Evolutionary conservation across 2,113 vertebrate genomes (phyloP), one percentile per base, ranked within the genome.

Genomic region (Colaptes auratus): DNA sequence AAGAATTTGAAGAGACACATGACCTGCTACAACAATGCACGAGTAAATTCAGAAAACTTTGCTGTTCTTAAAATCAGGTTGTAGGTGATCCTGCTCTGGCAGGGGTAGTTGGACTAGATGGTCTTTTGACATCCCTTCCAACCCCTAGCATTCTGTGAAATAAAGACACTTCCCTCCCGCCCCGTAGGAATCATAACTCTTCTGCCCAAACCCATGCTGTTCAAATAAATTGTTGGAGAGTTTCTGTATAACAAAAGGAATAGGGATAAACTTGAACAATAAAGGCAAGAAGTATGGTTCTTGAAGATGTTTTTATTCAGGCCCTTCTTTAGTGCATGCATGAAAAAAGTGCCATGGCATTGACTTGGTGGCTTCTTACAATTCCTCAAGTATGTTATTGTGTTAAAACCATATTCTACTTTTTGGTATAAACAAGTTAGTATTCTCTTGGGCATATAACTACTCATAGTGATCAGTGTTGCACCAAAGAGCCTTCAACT

Each of bases 31-130:
- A 15, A 55, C 46, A 97, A 30, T 78, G 46, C 50, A 81, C 78
- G 82, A 95, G 46, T 33, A 66, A 46, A 69, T 92, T 93, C 70
- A 74, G 74, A 84, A 91, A 92, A 53, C 58, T 53, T 90, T 76
- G 50, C 46, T 89, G 50, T 80, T 80, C 50, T 63, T 94, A 66
- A 82, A 82, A 67, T 88, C 48, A 79, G 46, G 46, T 39, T 84
- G 65, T 64, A 74, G 73, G 44, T 96, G 87, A 42, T 73, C 46
- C 46, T 48, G 46, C 46, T 13, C 50, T 52, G 50, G 50, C 23
- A 50, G 23, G 10, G 50, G 23, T 39, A 12, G 50, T 52, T 52
- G 50, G 50, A 52, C 50, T 52, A 52, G 50, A 52, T 52, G 50
- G 24, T 52, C 50, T 52, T 52, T 52, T 13, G 23, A 52, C 23